These are phyloP conservation scores for Fissipunctia ypsillon DNA, from an alignment of 2,888 invertebrate species.

Conservation along the genomic window DNA sequence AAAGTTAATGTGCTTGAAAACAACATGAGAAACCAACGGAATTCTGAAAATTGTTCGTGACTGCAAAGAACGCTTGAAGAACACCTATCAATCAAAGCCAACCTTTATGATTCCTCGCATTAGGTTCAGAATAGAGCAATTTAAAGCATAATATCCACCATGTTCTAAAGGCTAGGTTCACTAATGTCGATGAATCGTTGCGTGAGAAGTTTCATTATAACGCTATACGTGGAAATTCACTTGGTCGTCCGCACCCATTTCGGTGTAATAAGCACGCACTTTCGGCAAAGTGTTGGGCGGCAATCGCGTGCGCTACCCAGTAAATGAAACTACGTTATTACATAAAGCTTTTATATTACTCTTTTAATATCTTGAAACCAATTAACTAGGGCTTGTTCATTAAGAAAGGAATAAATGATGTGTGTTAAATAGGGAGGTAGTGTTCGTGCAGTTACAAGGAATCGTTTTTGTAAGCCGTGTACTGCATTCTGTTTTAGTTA, in stretches of 20 bases:
- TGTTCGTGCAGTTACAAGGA: constrained; percentile 13
- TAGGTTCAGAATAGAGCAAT: constrained; percentile 62
- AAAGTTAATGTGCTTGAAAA: constrained; percentile 4
- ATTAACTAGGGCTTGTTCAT: constrained; percentile 64
- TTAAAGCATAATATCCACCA: constrained; percentile 47
- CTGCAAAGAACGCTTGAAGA: constrained; percentile 18
- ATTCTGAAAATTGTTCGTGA: constrained; percentile 1
- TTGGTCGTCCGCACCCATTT: constrained; percentile 78
- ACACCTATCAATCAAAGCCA: constrained; percentile 25
- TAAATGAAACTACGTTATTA: constrained; percentile 75
- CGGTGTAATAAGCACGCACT: constrained; percentile 79
- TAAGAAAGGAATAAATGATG: constrained; percentile 50
- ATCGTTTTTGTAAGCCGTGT: constrained; percentile 13
- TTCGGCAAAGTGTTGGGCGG: constrained; percentile 71
- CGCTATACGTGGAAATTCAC: constrained; percentile 81
- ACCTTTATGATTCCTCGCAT: constrained; percentile 36
- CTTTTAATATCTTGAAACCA: constrained; percentile 62
- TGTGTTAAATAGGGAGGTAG: neutral
- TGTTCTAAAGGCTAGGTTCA: constrained; percentile 55
- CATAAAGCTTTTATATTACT: constrained; percentile 67
- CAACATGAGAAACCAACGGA: neutral
- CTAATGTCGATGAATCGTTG: constrained; percentile 68
- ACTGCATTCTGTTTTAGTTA: constrained; percentile 21
- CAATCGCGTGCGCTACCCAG: constrained; percentile 71
- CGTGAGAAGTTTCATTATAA: constrained; percentile 84